These are phyloP conservation scores for Callorhinus ursinus DNA, from an alignment of 2,113 vertebrate genomes.

Conservation along the genomic window DNA sequence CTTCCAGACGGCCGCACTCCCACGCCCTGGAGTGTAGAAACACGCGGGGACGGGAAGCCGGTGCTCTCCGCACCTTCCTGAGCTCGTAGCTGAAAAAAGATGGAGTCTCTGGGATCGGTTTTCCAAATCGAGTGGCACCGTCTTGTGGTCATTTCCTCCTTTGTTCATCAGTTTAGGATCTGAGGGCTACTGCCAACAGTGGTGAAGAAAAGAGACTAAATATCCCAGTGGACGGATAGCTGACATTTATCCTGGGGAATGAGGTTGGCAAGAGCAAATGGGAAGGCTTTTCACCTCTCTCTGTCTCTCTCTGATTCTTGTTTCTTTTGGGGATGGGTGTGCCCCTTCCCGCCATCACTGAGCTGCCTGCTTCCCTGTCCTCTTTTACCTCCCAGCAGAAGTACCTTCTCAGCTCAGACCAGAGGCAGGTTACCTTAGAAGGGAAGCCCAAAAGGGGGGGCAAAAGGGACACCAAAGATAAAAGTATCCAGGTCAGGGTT, in stretches of 20 bases:
- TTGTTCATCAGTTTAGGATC: neutral
- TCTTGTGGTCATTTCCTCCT: neutral
- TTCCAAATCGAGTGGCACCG: neutral
- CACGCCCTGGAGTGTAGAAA: neutral
- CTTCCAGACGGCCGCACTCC: neutral
- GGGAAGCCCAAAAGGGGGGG: neutral
- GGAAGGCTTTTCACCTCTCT: neutral
- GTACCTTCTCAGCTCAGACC: neutral
- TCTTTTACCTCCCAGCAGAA: neutral
- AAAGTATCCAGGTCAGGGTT: neutral
- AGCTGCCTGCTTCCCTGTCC: neutral
- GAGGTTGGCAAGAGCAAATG: neutral
- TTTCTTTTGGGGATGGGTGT: neutral
- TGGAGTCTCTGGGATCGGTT: neutral
- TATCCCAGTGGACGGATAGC: neutral
- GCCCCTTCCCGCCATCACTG: neutral
- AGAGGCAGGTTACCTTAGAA: neutral
- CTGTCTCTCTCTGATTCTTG: neutral
- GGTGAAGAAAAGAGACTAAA: neutral
- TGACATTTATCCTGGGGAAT: neutral
- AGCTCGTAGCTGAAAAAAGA: neutral
- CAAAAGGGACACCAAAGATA: neutral
- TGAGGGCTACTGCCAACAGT: neutral
- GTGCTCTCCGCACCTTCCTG: neutral
- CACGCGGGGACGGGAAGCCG: accelerated